Base-by-base conservation (phyloP, 2,113 vertebrate species). In the Cottus gobio region DNA sequence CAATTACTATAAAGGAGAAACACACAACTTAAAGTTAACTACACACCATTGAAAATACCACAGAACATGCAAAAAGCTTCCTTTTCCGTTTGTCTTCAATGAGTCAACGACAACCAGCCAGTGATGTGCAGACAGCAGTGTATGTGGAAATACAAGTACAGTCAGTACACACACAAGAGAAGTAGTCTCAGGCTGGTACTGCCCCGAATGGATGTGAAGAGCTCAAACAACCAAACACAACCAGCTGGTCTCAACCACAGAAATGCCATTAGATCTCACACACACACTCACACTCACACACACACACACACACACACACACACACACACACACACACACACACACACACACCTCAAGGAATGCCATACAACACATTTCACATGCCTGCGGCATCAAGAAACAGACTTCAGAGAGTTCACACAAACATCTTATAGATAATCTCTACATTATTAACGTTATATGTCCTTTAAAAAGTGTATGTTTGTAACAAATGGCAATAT, bases 1-100 rank as follows among this genome's bases (percentile, higher is more conserved):
- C 84, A 89, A 70, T 85, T 85, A 89, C 83, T 75, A 90, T 71
- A 92, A 91, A 91, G 60, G 71, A 84, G 37, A 88, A 75, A 70
- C 10, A 77, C 10, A 77, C 6, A 71, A 36, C 73, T 80, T 62
- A 77, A 81, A 34, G 77, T 39, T 37, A 71, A 73, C 64, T 42
- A 26, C n/a, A 63, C 26, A 28, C 24, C 56, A 74, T 13, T 57
- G 52, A 28, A 72, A 80, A 71, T 44, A 83, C 76, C 88, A 75
- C 85, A 92, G 22, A 74, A 63, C 52, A 57, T 81, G 64, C 39
- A 20, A 90, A 89, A 87, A 74, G 42, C 86, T 89, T 93, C 81
- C 83, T 46, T 85, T 92, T 91, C 86, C 83, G 78, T 70, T 79
- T 67, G 75, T 85, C 74, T 44, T 39, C 46, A 60, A 52, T 85